Base-by-base conservation (phyloP, 2,797 vertebrate genomes). In the Nasua narica region DNA sequence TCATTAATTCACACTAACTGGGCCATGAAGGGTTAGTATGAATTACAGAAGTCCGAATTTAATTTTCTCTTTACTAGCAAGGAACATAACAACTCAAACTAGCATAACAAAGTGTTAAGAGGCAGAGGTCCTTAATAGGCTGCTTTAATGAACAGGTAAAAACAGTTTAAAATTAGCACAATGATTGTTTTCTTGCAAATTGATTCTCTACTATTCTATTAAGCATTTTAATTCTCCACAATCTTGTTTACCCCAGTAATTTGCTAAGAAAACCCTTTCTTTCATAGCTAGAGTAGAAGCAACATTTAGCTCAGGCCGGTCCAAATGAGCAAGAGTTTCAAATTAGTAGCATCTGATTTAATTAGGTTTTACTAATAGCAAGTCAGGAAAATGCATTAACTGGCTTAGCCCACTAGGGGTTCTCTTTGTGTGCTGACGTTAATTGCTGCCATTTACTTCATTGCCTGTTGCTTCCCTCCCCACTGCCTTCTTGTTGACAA, bases 301-400 rank as follows among this genome's bases (percentile, higher is more conserved):
- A 98, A 94, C 87, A 87, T 83, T 97, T 93, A 96, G 89, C 77
- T 87, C 81, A 78, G 89, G 70, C 90, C 56, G 1, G 69, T 95
- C 81, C 91, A 97, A 97, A 96, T 95, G 94, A 94, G 95, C 83
- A 96, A 77, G 94, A 97, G 89, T 93, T 97, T 91, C 96, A 96
- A 96, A 97, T 97, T 97, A 97, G 97, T 90, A 95, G 96, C 92
- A 97, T 97, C 97, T 97, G 96, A 98, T 97, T 97, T 96, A 97
- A 97, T 97, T 97, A 97, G 90, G 69, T 97, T 97, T 97, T 97
- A 97, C 94, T 92, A 97, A 97, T 46, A 97, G 76, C 83, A 84
- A 95, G 86, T 92, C 56, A 56, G 93, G 69, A 94, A 96, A 97
- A 90, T 97, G 93, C 83, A 90, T 97, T 96, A 96, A 95, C 93